These are phyloP conservation scores for Lepidurus packardi DNA, from an alignment of 1,140 invertebrate genomes.

Conservation along the genomic window DNA sequence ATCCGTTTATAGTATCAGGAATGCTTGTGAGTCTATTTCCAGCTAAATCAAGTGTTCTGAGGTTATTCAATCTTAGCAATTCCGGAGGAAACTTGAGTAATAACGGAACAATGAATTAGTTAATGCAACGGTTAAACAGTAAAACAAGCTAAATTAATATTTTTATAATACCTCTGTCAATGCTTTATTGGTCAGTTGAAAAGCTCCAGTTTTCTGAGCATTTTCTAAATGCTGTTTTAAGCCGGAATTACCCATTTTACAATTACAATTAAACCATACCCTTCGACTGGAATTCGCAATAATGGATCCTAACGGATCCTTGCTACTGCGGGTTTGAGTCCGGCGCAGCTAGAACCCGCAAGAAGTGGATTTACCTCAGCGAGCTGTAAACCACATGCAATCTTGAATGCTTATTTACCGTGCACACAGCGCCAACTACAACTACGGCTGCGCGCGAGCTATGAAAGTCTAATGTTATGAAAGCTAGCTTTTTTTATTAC, in stretches of 20 bases:
- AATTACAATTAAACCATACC: neutral
- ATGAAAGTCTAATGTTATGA: no score
- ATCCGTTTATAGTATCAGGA: conserved; percentile 70
- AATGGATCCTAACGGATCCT: no score
- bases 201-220: conserved; percentile 86
- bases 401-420: no score
- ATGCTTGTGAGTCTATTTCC: conserved; percentile 76
- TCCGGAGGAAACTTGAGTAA: conserved; percentile 47
- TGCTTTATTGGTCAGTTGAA: conserved; percentile 74
- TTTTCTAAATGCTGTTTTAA: conserved; percentile 87
- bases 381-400: no score
- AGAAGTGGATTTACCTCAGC: no score
- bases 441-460: no score
- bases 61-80: conserved; percentile 48
- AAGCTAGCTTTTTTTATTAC: no score
- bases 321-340: no score
- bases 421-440: no score
- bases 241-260: conserved; percentile 74
- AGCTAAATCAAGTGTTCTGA: conserved; percentile 85
- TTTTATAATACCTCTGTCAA: conserved; percentile 55
- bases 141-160: neutral
- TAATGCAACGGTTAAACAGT: conserved; percentile 49
- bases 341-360: no score
- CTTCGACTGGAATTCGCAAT: no score
- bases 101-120: no score